Conservation (phyloP, 2,797 vertebrate genomes). For the Epinephelus awoara region DNA sequence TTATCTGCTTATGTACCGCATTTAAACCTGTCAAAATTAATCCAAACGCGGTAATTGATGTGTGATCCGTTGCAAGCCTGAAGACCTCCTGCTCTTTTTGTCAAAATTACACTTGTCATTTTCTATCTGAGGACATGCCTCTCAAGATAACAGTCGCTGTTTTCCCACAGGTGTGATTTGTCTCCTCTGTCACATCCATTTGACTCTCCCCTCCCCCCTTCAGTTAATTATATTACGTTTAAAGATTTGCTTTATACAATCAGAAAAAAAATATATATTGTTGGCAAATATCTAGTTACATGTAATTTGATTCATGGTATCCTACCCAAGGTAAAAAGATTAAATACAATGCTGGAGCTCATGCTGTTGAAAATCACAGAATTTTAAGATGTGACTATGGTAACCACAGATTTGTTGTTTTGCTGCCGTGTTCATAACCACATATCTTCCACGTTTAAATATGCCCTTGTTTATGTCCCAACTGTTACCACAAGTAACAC, state of each 20-base stretch:
- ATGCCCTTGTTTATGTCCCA: neutral
- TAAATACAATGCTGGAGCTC: neutral
- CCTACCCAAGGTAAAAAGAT: neutral
- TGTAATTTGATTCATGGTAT: neutral
- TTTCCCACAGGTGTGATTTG: slow-evolving; percentile 62
- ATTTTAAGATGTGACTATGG: neutral
- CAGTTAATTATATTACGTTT: slow-evolving; percentile 38
- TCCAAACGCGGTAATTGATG: slow-evolving; percentile 82
- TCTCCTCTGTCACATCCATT: slow-evolving; percentile 55
- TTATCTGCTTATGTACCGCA: slow-evolving; percentile 81
- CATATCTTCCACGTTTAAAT: too few relatives aligned
- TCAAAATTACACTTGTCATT: slow-evolving; percentile 87
- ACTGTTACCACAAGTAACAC: neutral
- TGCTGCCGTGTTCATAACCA: too few relatives aligned
- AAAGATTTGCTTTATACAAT: slow-evolving; percentile 11
- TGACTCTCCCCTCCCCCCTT: slow-evolving; percentile 39
- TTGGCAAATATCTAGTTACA: neutral
- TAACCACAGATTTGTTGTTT: too few relatives aligned
- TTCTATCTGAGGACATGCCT: slow-evolving; percentile 78
- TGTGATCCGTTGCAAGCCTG: slow-evolving; percentile 67
- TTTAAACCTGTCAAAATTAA: slow-evolving; percentile 84
- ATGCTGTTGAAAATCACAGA: neutral
- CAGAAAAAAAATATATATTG: neutral
- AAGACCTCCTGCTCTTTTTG: slow-evolving; percentile 72
- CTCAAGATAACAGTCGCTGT: slow-evolving; percentile 69